Evolutionary conservation across 53 echinoderm and acorn worm species (phyloP).

Genomic region (Echinarachnius parma): DNA sequence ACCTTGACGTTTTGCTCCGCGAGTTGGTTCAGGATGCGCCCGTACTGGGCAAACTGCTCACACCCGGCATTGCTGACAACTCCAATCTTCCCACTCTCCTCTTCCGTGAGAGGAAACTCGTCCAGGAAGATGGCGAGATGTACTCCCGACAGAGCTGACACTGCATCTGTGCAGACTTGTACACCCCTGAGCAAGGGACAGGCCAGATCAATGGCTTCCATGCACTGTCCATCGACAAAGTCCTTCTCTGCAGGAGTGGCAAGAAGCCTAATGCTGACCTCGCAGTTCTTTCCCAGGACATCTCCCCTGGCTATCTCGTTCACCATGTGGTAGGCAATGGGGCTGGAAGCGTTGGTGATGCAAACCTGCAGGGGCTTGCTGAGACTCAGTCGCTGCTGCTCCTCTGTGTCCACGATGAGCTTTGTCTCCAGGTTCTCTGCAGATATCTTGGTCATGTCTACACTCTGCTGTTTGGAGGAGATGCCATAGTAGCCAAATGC

Average conservation of each 20-base stretch:
- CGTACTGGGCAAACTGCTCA: slow-evolving; percentile 64
- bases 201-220: slow-evolving; percentile 83
- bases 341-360: slow-evolving; percentile 85
- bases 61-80: slow-evolving; percentile 54
- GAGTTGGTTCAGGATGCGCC: slow-evolving; percentile 58
- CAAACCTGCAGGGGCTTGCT: slow-evolving; percentile 90
- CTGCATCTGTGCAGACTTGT: slow-evolving; percentile 59
- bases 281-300: slow-evolving; percentile 63
- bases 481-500: slow-evolving; percentile 92
- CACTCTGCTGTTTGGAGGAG: slow-evolving; percentile 75
- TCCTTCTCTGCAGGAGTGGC: slow-evolving; percentile 48
- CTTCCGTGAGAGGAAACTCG: slow-evolving; percentile 61
- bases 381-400: slow-evolving; percentile 65
- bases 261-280: slow-evolving; percentile 72
- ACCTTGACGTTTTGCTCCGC: slow-evolving; percentile 72
- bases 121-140: slow-evolving; percentile 78
- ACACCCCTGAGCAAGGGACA: slow-evolving; percentile 76
- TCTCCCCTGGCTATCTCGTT: slow-evolving; percentile 86
- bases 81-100: slow-evolving; percentile 56
- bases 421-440: slow-evolving; percentile 85
- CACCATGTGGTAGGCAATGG: slow-evolving; percentile 79
- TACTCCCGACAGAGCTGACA: slow-evolving; percentile 65
- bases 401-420: slow-evolving; percentile 58
- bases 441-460: slow-evolving; percentile 81
- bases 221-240: slow-evolving; percentile 63